These are phyloP conservation scores for Tipula confusa DNA, from an alignment of 2,888 invertebrate species.

Conservation along the genomic window DNA sequence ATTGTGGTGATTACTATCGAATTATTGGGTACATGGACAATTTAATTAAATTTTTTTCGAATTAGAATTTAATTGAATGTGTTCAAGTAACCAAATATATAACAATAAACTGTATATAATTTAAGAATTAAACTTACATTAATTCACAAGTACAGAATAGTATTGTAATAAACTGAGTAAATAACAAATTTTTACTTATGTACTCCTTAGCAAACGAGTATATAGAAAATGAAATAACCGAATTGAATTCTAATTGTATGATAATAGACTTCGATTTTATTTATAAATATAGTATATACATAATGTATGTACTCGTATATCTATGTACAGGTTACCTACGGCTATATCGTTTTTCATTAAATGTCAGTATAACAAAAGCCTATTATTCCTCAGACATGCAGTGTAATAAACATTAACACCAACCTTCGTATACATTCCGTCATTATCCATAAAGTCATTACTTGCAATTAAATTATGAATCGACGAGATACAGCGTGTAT, in stretches of 20 bases:
- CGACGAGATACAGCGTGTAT: too few species aligned
- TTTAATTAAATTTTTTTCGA: not conserved
- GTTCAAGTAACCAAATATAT: not conserved
- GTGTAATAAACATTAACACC: too few species aligned
- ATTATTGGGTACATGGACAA: not conserved
- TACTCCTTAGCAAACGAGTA: not conserved
- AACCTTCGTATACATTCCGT: too few species aligned
- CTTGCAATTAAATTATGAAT: too few species aligned
- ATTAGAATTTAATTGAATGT: constrained; percentile 9
- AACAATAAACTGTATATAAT: not conserved
- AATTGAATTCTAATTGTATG: constrained; percentile 25
- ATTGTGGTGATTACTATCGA: not conserved
- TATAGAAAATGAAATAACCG: not conserved
- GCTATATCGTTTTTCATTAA: too few species aligned
- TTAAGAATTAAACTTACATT: constrained; percentile 20
- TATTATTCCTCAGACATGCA: too few species aligned
- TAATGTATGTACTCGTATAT: not conserved
- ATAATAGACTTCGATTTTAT: constrained; percentile 16
- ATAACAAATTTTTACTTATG: not conserved
- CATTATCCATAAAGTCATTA: too few species aligned
- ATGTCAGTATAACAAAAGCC: too few species aligned
- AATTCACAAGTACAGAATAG: not conserved
- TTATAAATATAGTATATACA: too few species aligned
- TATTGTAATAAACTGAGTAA: not conserved
- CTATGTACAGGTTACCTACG: too few species aligned